Evolutionary conservation across 1,140 invertebrate species (phyloP).

Genomic region (Macrobrachium nipponense): DNA sequence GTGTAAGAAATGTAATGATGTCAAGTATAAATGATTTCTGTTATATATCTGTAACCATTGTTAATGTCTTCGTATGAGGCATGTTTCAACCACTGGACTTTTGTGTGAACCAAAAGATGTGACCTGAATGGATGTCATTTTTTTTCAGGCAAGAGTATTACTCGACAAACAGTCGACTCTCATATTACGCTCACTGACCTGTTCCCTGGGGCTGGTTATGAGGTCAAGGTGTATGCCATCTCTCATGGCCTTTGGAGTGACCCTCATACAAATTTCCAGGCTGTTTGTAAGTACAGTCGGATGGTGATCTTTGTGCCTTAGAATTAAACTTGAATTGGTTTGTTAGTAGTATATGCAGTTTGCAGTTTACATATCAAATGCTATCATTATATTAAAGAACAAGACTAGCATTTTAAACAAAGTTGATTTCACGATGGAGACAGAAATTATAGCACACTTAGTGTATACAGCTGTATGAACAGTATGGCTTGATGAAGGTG

Average conservation of each 20-base stretch:
- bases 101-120: too few relatives aligned
- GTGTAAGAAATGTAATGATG: neutral
- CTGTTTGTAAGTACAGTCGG: conserved; percentile 74
- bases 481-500: too few relatives aligned
- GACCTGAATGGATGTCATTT: neutral
- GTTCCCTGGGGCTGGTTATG: conserved; percentile 88
- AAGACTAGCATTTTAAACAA: too few relatives aligned
- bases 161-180: conserved; percentile 77
- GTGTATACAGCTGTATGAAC: too few relatives aligned
- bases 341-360: neutral
- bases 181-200: conserved; percentile 81
- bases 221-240: conserved; percentile 88
- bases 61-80: too few relatives aligned
- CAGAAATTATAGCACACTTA: too few relatives aligned
- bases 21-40: neutral
- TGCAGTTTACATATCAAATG: neutral
- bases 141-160: conserved; percentile 67
- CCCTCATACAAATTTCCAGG: conserved; percentile 87
- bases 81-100: too few relatives aligned
- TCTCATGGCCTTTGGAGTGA: conserved; percentile 84
- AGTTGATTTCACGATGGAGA: too few relatives aligned
- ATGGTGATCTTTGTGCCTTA: neutral
- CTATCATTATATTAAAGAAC: too few relatives aligned
- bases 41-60: neutral
- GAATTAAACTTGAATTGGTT: neutral